A percentile compares a stretch with the other conserved stretches of the same genome.
phyloP scores from a whole-genome alignment of 2,113 vertebrate species.

The Thalassarche chlororhynchos region DNA sequence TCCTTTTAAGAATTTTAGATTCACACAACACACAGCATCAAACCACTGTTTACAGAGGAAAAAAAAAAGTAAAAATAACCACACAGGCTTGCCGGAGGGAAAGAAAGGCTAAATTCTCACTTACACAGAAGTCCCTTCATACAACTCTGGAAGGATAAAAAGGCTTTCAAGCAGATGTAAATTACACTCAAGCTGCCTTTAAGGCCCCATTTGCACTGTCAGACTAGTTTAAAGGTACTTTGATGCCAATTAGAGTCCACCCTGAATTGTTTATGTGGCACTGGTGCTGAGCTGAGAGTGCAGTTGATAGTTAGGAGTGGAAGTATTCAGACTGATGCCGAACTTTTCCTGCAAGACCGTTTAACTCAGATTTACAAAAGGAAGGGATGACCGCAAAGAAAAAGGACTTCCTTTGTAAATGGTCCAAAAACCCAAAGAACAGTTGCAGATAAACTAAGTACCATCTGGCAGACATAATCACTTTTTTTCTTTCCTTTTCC shows the following conservation, averaged over 20 bases:
- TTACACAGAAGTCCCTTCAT: slow-evolving; percentile 46
- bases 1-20: neutral
- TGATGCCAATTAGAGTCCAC: slow-evolving; percentile 52
- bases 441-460: neutral
- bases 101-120: slow-evolving; percentile 29
- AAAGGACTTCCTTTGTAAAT: neutral
- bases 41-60: neutral
- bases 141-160: slow-evolving; percentile 33
- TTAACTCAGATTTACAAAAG: neutral
- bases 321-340: neutral
- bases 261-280: neutral
- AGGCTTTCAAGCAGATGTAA: slow-evolving; percentile 48
- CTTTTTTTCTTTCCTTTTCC: neutral
- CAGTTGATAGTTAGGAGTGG: neutral
- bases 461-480: neutral
- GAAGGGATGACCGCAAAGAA: neutral
- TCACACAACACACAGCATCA: neutral
- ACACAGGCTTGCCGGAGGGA: neutral
- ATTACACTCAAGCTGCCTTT: slow-evolving; percentile 39
- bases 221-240: slow-evolving; percentile 32
- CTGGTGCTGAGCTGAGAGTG: neutral
- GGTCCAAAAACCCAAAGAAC: neutral
- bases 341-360: neutral
- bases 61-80: neutral
- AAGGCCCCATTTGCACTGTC: slow-evolving; percentile 30